Percentiles rank a stretch among this genome's conserved stretches.
Evolutionary conservation across 2,888 invertebrate species (phyloP).

Genomic region (Hypsopygia costalis): DNA sequence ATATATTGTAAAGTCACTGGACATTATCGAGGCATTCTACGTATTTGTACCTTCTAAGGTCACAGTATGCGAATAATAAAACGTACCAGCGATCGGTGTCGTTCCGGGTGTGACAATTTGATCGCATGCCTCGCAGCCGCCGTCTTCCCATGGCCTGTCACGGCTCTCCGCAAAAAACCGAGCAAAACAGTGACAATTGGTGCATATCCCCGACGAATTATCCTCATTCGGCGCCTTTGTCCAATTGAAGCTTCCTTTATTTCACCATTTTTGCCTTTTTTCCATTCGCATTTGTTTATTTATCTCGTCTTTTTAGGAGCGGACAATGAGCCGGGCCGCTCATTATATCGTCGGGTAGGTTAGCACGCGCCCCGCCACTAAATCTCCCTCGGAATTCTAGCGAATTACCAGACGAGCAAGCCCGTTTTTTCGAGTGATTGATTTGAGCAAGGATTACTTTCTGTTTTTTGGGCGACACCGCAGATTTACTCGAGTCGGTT

Average conservation of each 20-base stretch:
- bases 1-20: too few relatives aligned
- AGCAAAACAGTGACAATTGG: slow-evolving; percentile 77
- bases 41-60: not conserved
- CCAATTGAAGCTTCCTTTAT: slow-evolving; percentile 75
- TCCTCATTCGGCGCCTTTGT: slow-evolving; percentile 77
- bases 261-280: slow-evolving; percentile 76
- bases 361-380: slow-evolving; percentile 71
- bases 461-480: slow-evolving; percentile 43
- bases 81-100: slow-evolving; percentile 5
- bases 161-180: slow-evolving; percentile 51
- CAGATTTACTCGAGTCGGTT: slow-evolving; percentile 9
- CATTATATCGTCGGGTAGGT: slow-evolving; percentile 67
- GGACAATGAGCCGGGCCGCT: slow-evolving; percentile 56
- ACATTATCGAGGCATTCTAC: too few relatives aligned
- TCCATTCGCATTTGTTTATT: slow-evolving; percentile 80
- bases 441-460: slow-evolving; percentile 76
- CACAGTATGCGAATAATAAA: not conserved
- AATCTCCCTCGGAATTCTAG: slow-evolving; percentile 77
- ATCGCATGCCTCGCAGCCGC: slow-evolving; percentile 31
- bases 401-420: slow-evolving; percentile 71
- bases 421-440: slow-evolving; percentile 74
- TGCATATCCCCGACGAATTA: slow-evolving; percentile 78
- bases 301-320: slow-evolving; percentile 70
- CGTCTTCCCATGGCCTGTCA: slow-evolving; percentile 47
- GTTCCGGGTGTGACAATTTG: slow-evolving; percentile 56